Base-by-base conservation (phyloP, 2,113 vertebrate genomes). In the Solea senegalensis region DNA sequence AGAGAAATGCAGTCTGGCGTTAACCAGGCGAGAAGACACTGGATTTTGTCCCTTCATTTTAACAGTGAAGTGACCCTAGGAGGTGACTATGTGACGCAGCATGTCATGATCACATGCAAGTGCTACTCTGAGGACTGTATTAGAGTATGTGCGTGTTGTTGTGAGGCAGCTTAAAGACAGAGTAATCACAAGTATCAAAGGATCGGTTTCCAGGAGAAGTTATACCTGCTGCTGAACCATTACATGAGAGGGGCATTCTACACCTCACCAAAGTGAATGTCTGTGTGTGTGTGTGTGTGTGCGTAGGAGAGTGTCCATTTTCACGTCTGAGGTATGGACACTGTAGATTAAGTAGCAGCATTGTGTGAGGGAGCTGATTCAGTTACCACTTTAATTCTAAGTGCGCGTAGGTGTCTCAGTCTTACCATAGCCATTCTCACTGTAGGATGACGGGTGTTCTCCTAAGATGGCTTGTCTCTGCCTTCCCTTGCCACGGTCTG, bases 381-480 rank as follows among this genome's bases (percentile, higher is more conserved):
- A 65, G 55, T 65, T 74, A 64, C 59, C 58, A 28, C 39, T 52
- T 40, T 44, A 49, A 45, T 75, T 69, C 12, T 56, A 7, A 46
- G 27, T n/a, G 54, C 68, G 63, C 40, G 49, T 27, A 43, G 45
- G 21, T 65, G 34, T 51, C 9, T 50, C 50, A 8, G 39, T 94
- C 95, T 96, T 93, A 98, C 97, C 96, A 85, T 98, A 98, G 78
- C 95, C 93, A 85, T 96, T 97, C 27, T 90, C 87, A 50, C 81
- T 83, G 79, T 88, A 90, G 66, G 90, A 89, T 67, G 96, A 97
- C 11, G 97, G 97, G 78, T 98, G 97, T 78, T 98, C 97, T 92
- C 97, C 97, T 86, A 99, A 86, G 90, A 99, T 98, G 89, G 97
- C 97, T 91, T 97, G 97, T 74, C 96, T 93, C 92, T 97, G 96